phyloP scores from a whole-genome alignment of 2,888 invertebrate genomes.

The Agonopterix alstromeriana region DNA sequence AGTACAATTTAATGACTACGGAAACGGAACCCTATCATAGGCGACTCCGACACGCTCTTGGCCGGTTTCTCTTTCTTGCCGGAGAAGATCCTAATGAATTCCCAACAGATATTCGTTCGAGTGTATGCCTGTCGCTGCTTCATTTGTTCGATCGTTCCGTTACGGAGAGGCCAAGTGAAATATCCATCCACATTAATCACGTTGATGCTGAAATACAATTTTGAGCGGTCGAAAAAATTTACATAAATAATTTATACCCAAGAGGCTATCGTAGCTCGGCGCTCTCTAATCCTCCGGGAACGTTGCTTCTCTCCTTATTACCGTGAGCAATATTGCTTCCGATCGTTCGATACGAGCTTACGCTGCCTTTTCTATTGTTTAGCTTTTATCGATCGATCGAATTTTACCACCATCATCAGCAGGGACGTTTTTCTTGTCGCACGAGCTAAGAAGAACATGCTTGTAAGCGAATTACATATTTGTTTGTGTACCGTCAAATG shows the following conservation, averaged over 20 bases:
- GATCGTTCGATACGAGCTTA: conserved; percentile 25
- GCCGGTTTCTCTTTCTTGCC: conserved; percentile 22
- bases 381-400: conserved; percentile 11
- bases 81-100: conserved; percentile 52
- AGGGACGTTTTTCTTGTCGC: neutral
- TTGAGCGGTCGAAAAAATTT: conserved; percentile 65
- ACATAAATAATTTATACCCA: conserved; percentile 72
- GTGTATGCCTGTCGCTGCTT: conserved; percentile 54
- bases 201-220: conserved; percentile 67
- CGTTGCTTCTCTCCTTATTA: conserved; percentile 23
- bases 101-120: conserved; percentile 48
- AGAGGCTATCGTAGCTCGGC: conserved; percentile 35
- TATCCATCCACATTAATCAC: conserved; percentile 70
- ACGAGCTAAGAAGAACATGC: conserved; percentile 6
- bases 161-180: conserved; percentile 60
- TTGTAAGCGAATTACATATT: conserved; percentile 37
- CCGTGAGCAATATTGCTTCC: conserved; percentile 28
- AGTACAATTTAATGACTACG: no score
- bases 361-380: conserved; percentile 21
- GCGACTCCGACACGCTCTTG: no score
- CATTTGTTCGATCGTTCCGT: conserved; percentile 65
- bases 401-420: neutral
- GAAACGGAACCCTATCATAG: no score
- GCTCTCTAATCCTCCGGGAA: conserved; percentile 41
- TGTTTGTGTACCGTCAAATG: conserved; percentile 44